Base-by-base conservation (phyloP, 2,888 invertebrate species). In the Steinernema scapterisci region DNA sequence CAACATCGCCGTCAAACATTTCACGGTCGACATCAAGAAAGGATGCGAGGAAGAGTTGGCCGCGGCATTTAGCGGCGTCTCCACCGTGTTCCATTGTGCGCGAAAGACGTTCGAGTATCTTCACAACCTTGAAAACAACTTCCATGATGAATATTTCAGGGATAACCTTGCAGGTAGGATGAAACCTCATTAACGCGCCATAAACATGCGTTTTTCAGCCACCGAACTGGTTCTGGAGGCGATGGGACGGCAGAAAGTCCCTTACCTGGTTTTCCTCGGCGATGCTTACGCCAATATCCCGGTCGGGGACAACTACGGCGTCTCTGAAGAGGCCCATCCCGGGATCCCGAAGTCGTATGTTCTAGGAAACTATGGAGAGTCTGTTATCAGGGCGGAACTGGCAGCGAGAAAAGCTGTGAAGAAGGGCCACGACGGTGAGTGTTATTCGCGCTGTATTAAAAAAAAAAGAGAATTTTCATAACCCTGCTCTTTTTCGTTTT, bases 201-300 rank as follows among this genome's bases (percentile, higher is more conserved):
- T 72, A 45, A 45, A 44, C 31, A 31, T 5, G 46, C 43, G 52
- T 31, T 52, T 75, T 84, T 71, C 74, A 85, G 85, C 84, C 2
- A 80, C 80, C 19, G 83, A 85, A 77, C 56, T 73, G 13, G 70
- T 85, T 0, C 74, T 86, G 5, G 84, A 86, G 48, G 75, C 80
- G 9, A 83, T 86, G 78, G 63, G 79, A 6, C 25, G 56, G 0
- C 73, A 75, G 7, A 54, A 73, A 21, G 80, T 86, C 25, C 77
- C 75, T 27, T 79, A 80, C 31, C 74, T 86, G 16, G 78, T 86
- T 7, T 81, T 82, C 72, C 74, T 86, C 11, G 85, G 86, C 9
- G 85, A 85, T 71, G 85, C 85, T 7, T 86, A 81, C 73, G 81
- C 84, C 45, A 80, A 82, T 27, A 78, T 86, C 27, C 84, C 85